These are phyloP conservation scores for Oreochromis mossambicus DNA, from an alignment of 2,797 vertebrate species.

Conservation along the genomic window DNA sequence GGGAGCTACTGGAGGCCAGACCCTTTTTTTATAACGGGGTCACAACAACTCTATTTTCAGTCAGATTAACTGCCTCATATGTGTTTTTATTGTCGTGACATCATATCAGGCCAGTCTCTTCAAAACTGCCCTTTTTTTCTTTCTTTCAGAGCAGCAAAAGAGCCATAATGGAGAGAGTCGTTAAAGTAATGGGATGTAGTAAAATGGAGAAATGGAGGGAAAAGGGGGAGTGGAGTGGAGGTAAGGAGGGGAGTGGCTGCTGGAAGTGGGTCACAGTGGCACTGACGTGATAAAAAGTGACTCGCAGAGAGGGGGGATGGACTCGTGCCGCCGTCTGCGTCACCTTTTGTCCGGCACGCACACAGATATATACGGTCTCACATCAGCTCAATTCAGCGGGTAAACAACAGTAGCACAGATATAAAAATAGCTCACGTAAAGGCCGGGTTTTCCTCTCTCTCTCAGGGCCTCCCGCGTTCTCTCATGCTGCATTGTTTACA, in stretches of 20 bases:
- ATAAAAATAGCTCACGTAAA: constrained; percentile 35
- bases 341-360: constrained; percentile 37
- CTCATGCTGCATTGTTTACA: background rate
- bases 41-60: background rate
- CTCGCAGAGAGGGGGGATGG: constrained; percentile 17
- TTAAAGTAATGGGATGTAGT: background rate
- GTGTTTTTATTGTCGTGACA: background rate
- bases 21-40: background rate
- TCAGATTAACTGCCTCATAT: background rate
- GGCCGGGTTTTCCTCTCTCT: background rate
- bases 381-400: constrained; percentile 10
- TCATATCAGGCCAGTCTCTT: background rate
- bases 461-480: background rate
- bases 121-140: background rate
- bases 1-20: constrained; percentile 2
- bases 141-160: background rate
- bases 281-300: constrained; percentile 63
- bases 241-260: constrained; percentile 48
- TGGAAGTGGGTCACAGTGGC: constrained; percentile 68
- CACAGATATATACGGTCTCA: background rate
- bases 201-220: background rate
- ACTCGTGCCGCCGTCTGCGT: constrained; percentile 43
- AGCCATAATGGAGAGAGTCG: background rate
- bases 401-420: constrained; percentile 24
- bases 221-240: constrained; percentile 16